Evolutionary conservation across 2,113 vertebrate genomes (phyloP), one percentile per base, ranked within the genome.

Genomic region (Prinia subflava): DNA sequence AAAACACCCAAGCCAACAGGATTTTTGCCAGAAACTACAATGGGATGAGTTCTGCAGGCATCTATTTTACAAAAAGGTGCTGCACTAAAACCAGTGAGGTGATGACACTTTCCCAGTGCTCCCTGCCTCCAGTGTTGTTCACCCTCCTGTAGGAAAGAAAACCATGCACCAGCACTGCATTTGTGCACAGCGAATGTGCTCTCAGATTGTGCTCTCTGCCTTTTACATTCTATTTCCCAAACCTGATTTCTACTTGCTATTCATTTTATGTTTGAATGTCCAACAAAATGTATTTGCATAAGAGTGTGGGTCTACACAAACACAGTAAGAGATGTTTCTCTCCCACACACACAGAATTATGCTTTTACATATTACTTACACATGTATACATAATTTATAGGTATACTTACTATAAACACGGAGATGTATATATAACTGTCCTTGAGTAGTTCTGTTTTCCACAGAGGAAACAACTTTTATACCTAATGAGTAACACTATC

Each of bases 281-380:
- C 77, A 79, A n/a, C 15, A 19, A 82, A 70, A 79, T 5, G 9
- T 44, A 56, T 79, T 79, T 92, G 87, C 42, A 8, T 46, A 73
- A 83, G 35, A 65, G n/a, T 74, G 49, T 77, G 60, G 50, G 35
- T 74, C 64, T 78, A 35, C 56, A 23, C 76, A 81, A 62, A 83
- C 71, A 76, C 31, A 24, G 80, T n/a, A 62, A 83, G 55, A 73
- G 71, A 77, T n/a, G 42, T 59, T 96, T 74, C 73, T 69, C 71
- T 89, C 63, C 50, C 2, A 1, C 50, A 59, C 50, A 39, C 76
- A 79, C 71, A 76, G 62, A 89, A 62, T 65, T 69, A 73, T 28
- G 39, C 77, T 87, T 53, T 47, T 74, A 73, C 50, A 21, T 89
- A 90, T 89, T 74, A 92, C 79, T 88, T 92, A 90, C 75, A 88